A percentile compares a stretch with the other conserved stretches of the same genome.
These are phyloP conservation scores for Euclidia mi DNA, from an alignment of 2,888 invertebrate genomes.

Conservation along the genomic window DNA sequence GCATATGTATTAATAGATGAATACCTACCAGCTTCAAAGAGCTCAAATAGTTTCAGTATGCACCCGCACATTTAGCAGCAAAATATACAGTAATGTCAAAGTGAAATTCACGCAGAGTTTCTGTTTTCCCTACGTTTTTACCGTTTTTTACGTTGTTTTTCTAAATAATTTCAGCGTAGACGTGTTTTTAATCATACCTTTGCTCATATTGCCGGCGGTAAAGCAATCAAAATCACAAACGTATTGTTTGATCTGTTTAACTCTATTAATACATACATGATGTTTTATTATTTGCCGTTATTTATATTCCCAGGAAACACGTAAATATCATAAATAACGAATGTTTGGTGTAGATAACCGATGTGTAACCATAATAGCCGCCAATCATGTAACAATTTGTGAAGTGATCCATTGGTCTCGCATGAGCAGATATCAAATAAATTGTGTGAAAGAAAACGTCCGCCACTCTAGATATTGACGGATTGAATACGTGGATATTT, in stretches of 20 bases:
- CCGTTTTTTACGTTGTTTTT: not conserved
- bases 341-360: slow-evolving; percentile 10
- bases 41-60: too few relatives aligned
- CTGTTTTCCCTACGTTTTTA: too few relatives aligned
- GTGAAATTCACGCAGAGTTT: too few relatives aligned
- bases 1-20: too few relatives aligned
- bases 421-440: slow-evolving; percentile 8
- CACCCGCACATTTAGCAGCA: too few relatives aligned
- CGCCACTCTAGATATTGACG: not conserved
- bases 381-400: slow-evolving; percentile 11
- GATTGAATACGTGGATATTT: too few relatives aligned
- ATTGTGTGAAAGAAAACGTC: not conserved
- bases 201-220: not conserved
- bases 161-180: not conserved
- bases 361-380: slow-evolving; percentile 6
- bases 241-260: slow-evolving; percentile 3
- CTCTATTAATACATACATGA: not conserved
- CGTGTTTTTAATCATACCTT: not conserved
- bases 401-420: slow-evolving; percentile 11
- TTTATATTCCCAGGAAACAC: slow-evolving; percentile 4
- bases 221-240: not conserved
- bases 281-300: slow-evolving; percentile 2
- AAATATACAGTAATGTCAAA: too few relatives aligned
- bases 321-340: slow-evolving; percentile 9
- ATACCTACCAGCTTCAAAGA: too few relatives aligned